Base-by-base conservation (phyloP, 2,797 vertebrate species). In the Tokudaia muenninki region DNA sequence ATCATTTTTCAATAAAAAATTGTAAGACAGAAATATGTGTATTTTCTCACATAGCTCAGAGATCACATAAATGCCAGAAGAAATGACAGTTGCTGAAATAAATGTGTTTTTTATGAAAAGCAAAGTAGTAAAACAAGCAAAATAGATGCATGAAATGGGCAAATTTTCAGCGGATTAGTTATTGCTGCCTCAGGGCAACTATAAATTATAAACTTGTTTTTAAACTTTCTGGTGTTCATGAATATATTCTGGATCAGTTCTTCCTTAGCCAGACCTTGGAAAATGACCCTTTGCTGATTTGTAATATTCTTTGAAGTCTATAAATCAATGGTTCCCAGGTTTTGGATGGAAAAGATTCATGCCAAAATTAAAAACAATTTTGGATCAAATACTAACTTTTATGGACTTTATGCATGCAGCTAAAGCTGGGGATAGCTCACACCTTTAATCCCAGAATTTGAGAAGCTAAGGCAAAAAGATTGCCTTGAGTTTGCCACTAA, bases 61-160 rank as follows among this genome's bases (percentile, higher is more conserved):
- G 96, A 98, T 98, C 98, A 98, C 98, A 98, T 98, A 98, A 99
- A 98, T 98, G 98, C 92, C 98, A 98, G 97, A 94, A 98, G 97
- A 98, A 97, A 92, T 98, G 98, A 98, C 98, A 98, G 98, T 98
- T 98, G 90, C 97, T 98, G 96, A 98, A 98, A 99, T 98, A 98
- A 98, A 98, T 98, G 98, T 86, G 96, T 67, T 98, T 98, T 98
- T 98, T 98, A 98, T 98, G 98, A 98, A 98, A 98, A 98, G 92
- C 94, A 98, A 97, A 98, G 97, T 98, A 98, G 97, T 98, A 98
- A 98, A 98, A 95, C 97, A 98, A 98, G 95, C 96, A 98, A 98
- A 99, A 98, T 98, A 98, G 98, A 99, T 98, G 98, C 98, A 98
- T 98, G 98, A 98, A 98, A 98, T 98, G 97, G 98, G 97, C 98